Base-by-base conservation (phyloP, 1,140 invertebrate species). In the Microplitis demolitor region DNA sequence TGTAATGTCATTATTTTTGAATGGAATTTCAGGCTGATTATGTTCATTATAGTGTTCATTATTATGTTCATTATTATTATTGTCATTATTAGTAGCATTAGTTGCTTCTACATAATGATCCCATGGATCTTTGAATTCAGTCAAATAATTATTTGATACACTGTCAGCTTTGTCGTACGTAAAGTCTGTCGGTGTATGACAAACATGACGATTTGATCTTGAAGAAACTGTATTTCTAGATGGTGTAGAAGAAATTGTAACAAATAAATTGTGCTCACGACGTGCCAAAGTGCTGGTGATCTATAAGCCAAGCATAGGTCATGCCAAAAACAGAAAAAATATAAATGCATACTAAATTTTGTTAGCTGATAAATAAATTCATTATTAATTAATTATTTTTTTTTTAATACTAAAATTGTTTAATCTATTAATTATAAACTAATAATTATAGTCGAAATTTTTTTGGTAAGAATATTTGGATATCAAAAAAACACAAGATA, bases 41-140 rank as follows among this genome's bases (percentile, higher is more conserved):
- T 24, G 24, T 24, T 24, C 24, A 24, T 24, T 24, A 24, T 24
- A 1, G 2, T 24, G 24, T 24, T 24, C 24, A 24, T 24, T 24
- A 24, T 24, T 24, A 24, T 24, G 24, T 24, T 24, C 24, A 24
- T 24, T 24, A 24, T 45, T 0, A 45, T 8, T 6, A 45, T 45
- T 45, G 11, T 45, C 3, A 45, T 45, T 45, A 45, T 45, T 45
- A 45, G 39, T 45, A 58, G 8, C 4, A 9, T 31, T 11, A 16
- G 56, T 50, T 74, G 13, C 34, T 14, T 51, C 64, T 8, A 68
- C 61, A 74, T 89, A 90, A 73, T 85, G 80, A 31, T 89, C 83
- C 90, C 90, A 91, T 1, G 90, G 90, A 82, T 91, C 89, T 79
- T 87, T 81, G 80, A 90, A 89, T 74, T 91, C 84, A 11, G 85